Evolutionary conservation across 1,140 invertebrate species (phyloP), one percentile per base, ranked within the genome.

Genomic region (Epicauta chinensis): DNA sequence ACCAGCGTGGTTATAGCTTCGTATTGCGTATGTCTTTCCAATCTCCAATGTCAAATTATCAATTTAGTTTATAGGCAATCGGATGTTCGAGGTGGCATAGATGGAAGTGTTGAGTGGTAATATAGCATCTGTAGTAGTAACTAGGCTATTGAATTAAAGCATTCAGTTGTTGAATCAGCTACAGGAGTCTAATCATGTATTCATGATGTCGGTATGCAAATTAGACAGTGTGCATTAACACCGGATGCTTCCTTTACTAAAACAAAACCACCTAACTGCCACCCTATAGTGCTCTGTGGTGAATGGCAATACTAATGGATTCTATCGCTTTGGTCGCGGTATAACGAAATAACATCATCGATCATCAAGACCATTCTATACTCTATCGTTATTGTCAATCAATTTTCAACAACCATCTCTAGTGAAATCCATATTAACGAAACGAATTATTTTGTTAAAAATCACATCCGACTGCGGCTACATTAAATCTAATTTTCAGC

Each of bases 151-250:
- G 23, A 23, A 23, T 23, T 23, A 23, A 23, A 23, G 23, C 32
- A 36, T n/a, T 15, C 16, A 46, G 44, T 47, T 47, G 45, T 47
- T 47, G 45, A 47, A 47, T 47, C 45, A 47, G 23, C 36, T 34
- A 47, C 14, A 17, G 45, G 34, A 37, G 45, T 47, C 45, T 54
- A 54, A 54, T 54, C 52, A 54, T 39, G 52, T 54, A 54, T 54
- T 54, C 52, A 54, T 54, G 52, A 54, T 42, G 52, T 35, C 31
- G 45, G 52, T 48, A 54, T 54, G 52, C 44, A 54, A 54, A 54
- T 54, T 54, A 54, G 52, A 31, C 23, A 49, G 52, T 54, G 52
- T 54, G 52, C 52, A 54, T 54, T 54, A 54, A 54, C 52, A 54
- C 52, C 52, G 52, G 52, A 54, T 42, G 45, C 39, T 48, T 42